Evolutionary conservation across 2,113 vertebrate species (phyloP), one percentile per base, ranked within the genome.

Genomic region (Fregata magnificens): DNA sequence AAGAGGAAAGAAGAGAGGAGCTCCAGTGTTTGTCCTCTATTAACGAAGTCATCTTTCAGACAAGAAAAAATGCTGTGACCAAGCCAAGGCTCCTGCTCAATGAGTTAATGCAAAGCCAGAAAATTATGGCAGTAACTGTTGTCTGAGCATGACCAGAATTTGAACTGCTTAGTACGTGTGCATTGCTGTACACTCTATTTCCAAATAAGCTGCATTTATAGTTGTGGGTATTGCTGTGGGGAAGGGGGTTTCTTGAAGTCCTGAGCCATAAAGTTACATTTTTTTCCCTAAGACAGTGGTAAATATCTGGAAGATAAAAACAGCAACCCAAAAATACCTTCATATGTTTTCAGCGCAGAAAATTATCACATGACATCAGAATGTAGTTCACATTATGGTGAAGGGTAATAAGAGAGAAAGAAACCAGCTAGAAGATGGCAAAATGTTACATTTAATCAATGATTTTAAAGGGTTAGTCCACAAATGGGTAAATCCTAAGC

Each of bases 41-140:
- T 96, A 96, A 97, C 72, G 95, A 96, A 88, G 91, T 93, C 97
- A 97, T 95, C 82, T 80, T 97, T 97, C 97, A 97, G 96, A 98
- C 97, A 93, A 94, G 95, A 97, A 98, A 96, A 98, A 96, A 97
- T 96, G 91, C 74, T 93, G 61, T 55, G 74, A 90, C 44, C 86
- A 92, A 97, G 97, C 97, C 97, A 98, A 94, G 70, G 77, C 95
- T 95, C 86, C 96, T 97, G 95, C 94, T 98, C 97, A 96, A 93
- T 97, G 95, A 94, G 50, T 96, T 98, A 97, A 96, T 90, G 86
- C 74, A 50, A 56, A 92, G 95, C 96, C 97, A 97, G 95, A 96
- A 95, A 97, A 90, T 96, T 94, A 95, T 96, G 90, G 93, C 95
- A 87, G 74, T 93, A 92, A 94, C 80, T 59, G 9, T 71, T 96